These are phyloP conservation scores for Belonocnema kinseyi DNA, from an alignment of 1,140 invertebrate species.

Conservation along the genomic window DNA sequence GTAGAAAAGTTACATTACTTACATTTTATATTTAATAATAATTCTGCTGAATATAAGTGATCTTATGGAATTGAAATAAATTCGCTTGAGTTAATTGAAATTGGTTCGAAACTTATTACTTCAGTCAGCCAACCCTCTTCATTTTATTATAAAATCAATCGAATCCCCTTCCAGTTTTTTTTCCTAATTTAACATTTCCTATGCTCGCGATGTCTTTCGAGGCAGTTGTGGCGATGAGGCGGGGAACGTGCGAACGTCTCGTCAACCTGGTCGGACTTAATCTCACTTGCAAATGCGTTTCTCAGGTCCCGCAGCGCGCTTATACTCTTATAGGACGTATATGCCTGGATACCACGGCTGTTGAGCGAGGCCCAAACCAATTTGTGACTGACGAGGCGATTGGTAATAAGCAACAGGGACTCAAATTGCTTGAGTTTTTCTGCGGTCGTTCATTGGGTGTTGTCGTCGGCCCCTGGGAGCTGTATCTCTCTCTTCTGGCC, in stretches of 20 bases:
- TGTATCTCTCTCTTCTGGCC: conserved; percentile 35
- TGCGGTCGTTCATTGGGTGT: conserved; percentile 68
- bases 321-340: neutral
- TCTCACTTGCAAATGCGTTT: conserved; percentile 68
- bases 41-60: no score
- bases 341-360: conserved; percentile 36
- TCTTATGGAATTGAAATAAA: no score
- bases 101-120: no score
- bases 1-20: no score
- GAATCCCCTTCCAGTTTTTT: no score
- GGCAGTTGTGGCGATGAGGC: neutral
- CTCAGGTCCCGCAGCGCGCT: conserved; percentile 38
- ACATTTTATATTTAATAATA: no score
- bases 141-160: no score
- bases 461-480: conserved; percentile 61
- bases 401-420: conserved; percentile 72
- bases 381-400: conserved; percentile 74
- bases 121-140: no score
- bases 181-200: no score
- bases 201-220: neutral
- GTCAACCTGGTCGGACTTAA: conserved; percentile 60
- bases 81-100: no score
- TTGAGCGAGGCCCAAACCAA: conserved; percentile 63
- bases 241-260: conserved; percentile 57
- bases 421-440: conserved; percentile 73